These are phyloP conservation scores for Oreocharis arfaki DNA, from an alignment of 2,113 vertebrate genomes.

Conservation along the genomic window DNA sequence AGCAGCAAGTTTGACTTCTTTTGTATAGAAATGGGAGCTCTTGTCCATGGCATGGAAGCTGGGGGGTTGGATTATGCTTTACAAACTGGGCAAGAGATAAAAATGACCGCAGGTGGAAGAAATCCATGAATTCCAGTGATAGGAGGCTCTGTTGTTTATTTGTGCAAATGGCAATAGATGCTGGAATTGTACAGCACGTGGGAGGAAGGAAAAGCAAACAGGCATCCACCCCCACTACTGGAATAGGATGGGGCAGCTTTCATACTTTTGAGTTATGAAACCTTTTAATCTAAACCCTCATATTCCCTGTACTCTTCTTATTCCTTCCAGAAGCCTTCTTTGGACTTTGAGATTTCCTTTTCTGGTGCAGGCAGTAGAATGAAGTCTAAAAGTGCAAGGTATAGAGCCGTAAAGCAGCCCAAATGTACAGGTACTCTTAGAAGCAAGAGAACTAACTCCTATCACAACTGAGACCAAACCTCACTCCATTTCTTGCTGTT, in stretches of 20 bases:
- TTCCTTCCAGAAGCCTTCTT: neutral
- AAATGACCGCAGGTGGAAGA: neutral
- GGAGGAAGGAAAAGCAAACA: neutral
- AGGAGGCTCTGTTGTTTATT: neutral
- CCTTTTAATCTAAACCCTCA: neutral
- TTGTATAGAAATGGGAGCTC: neutral
- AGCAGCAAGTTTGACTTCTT: neutral
- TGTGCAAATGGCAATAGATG: neutral
- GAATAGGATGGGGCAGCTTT: neutral
- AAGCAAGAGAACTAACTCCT: neutral
- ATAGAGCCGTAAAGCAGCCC: neutral
- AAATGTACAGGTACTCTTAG: neutral
- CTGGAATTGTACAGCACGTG: neutral
- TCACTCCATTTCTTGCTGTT: neutral
- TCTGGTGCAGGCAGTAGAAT: neutral
- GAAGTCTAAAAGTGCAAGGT: neutral
- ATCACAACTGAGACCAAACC: accelerated
- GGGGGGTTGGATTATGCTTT: neutral
- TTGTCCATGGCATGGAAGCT: neutral
- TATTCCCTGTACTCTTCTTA: neutral
- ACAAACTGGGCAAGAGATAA: neutral
- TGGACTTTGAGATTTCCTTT: neutral
- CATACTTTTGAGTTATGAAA: neutral
- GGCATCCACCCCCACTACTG: neutral
- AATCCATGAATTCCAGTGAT: neutral